phyloP scores from a whole-genome alignment of 2,797 vertebrate species.

The Characodon lateralis region DNA sequence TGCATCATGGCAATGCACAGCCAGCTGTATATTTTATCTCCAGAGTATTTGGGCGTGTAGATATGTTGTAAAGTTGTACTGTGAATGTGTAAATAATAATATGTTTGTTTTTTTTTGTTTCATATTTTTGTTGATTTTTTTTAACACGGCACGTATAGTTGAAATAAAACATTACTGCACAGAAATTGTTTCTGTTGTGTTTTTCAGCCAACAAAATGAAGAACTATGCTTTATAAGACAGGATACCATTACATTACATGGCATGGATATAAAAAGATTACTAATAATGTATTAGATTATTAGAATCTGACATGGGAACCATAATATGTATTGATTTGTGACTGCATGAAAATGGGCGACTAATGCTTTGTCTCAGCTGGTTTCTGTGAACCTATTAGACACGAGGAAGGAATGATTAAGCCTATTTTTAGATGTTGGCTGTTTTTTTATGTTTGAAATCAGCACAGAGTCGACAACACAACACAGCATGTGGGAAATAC shows the following conservation, averaged over 20 bases:
- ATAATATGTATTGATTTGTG: constrained; percentile 23
- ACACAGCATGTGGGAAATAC: constrained; percentile 78
- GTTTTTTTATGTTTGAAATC: constrained; percentile 73
- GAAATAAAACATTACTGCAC: constrained; percentile 97
- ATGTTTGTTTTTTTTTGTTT: constrained; percentile 80
- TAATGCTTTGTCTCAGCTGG: constrained; percentile 37
- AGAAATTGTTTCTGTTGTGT: constrained; percentile 44
- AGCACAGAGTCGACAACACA: constrained; percentile 64
- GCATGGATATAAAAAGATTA: constrained; percentile 7
- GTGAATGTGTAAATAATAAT: constrained; percentile 99
- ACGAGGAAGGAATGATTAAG: constrained; percentile 58
- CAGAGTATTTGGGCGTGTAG: constrained; percentile 98
- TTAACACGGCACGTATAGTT: constrained; percentile 99
- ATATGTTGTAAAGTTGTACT: constrained; percentile 99
- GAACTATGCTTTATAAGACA: not conserved
- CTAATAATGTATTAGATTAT: constrained; percentile 18
- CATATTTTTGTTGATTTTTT: constrained; percentile 80
- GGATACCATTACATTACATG: constrained; percentile 7
- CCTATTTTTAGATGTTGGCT: constrained; percentile 76
- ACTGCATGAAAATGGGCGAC: constrained; percentile 12
- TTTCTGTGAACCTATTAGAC: constrained; percentile 37
- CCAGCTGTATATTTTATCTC: constrained; percentile 89
- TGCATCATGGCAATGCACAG: constrained; percentile 89
- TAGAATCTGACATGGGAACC: constrained; percentile 15
- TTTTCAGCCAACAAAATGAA: not conserved